Conservation (phyloP, 2,113 vertebrate species). For the Delphinus delphis region DNA sequence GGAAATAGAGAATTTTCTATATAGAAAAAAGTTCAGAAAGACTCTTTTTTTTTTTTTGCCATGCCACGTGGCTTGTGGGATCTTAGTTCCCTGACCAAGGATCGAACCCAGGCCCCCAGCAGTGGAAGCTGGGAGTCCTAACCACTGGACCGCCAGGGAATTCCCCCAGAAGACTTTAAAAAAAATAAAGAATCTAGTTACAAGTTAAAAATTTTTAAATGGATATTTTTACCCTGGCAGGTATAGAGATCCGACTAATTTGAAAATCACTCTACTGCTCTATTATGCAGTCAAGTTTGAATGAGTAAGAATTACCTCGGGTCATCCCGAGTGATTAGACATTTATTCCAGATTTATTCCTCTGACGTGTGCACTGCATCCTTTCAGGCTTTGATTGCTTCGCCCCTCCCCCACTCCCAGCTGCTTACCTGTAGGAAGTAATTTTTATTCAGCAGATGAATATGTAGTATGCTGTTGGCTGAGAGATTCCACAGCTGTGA, state of each 20-base stretch:
- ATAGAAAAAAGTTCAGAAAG: background rate
- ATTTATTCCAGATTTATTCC: constrained; percentile 59
- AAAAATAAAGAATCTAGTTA: background rate
- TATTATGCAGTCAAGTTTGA: constrained; percentile 86
- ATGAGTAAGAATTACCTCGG: constrained; percentile 87
- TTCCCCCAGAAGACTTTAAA: too few relatives aligned
- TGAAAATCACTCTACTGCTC: constrained; percentile 85
- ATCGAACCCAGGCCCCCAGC: too few relatives aligned
- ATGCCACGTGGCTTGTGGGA: too few relatives aligned
- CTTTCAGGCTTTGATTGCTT: constrained; percentile 79
- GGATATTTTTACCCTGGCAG: constrained; percentile 72
- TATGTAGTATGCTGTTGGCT: constrained; percentile 85
- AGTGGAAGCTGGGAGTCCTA: too few relatives aligned
- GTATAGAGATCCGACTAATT: constrained; percentile 84
- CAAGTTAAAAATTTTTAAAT: background rate
- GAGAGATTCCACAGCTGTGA: constrained; percentile 65
- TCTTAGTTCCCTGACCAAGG: too few relatives aligned
- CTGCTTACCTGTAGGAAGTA: constrained; percentile 79
- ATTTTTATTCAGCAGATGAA: constrained; percentile 86
- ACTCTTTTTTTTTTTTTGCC: background rate
- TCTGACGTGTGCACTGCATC: constrained; percentile 69
- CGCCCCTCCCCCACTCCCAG: constrained; percentile 32
- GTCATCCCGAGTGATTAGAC: constrained; percentile 89
- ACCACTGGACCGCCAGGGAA: too few relatives aligned
- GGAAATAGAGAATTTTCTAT: background rate